phyloP scores from a whole-genome alignment of 2,888 invertebrate genomes.

The Drosophila picticornis region DNA sequence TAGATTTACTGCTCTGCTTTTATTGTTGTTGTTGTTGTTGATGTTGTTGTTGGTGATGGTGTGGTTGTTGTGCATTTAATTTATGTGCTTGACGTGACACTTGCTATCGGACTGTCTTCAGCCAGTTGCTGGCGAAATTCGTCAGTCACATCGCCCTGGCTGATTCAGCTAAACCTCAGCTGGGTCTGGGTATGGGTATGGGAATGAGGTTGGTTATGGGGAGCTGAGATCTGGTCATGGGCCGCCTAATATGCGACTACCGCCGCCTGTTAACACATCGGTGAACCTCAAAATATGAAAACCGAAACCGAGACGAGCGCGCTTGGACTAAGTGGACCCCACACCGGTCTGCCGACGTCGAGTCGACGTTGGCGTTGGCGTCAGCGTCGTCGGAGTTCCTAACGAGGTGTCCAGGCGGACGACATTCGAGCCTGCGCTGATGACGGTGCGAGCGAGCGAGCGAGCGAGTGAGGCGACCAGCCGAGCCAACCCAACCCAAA shows the following conservation, averaged over 20 bases:
- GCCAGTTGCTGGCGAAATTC: slow-evolving; percentile 51
- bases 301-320: slow-evolving; percentile 67
- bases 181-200: neutral
- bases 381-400: slow-evolving; percentile 45
- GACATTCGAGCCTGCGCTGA: slow-evolving; percentile 55
- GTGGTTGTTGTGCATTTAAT: slow-evolving; percentile 67
- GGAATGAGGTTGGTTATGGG: slow-evolving; percentile 1
- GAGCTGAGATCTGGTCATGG: slow-evolving; percentile 41
- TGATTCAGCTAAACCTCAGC: slow-evolving; percentile 1
- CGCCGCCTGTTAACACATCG: slow-evolving; percentile 81
- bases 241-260: slow-evolving; percentile 76
- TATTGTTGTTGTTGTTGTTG: slow-evolving; percentile 37
- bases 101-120: slow-evolving; percentile 72
- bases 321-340: slow-evolving; percentile 52
- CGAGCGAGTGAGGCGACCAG: slow-evolving; percentile 8
- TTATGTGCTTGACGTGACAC: slow-evolving; percentile 83
- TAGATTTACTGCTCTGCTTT: slow-evolving; percentile 4
- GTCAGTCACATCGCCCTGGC: slow-evolving; percentile 45
- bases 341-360: slow-evolving; percentile 41
- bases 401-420: slow-evolving; percentile 79
- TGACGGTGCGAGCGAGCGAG: slow-evolving; percentile 48
- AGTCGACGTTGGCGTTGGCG: slow-evolving; percentile 7
- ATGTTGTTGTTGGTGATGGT: slow-evolving; percentile 47
- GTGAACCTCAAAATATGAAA: slow-evolving; percentile 79
- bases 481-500: slow-evolving; percentile 1